Percentiles rank a stretch among this genome's conserved stretches.
These are phyloP conservation scores for Perithous albicinctus DNA, from an alignment of 2,888 invertebrate species.

Conservation along the genomic window DNA sequence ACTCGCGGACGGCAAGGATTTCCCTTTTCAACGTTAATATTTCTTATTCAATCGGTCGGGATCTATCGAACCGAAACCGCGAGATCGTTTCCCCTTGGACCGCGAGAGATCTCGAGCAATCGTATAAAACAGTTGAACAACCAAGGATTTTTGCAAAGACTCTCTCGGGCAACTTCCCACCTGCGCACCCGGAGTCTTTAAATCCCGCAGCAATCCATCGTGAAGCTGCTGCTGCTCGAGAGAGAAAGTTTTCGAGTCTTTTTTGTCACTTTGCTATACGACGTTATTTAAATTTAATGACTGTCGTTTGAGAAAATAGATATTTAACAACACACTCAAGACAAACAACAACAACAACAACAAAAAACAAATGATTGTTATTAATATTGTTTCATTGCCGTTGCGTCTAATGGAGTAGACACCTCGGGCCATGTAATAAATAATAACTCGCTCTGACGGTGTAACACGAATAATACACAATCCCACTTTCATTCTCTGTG, in stretches of 20 bases:
- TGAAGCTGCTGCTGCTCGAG: slow-evolving; percentile 7
- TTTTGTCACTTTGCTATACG: slow-evolving; percentile 22
- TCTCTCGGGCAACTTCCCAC: slow-evolving; percentile 15
- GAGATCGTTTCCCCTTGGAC: slow-evolving; percentile 59
- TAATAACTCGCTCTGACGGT: neutral
- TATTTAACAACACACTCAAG: neutral
- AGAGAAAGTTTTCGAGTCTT: slow-evolving; percentile 61
- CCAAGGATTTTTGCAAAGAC: slow-evolving; percentile 60
- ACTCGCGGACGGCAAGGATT: slow-evolving; percentile 57
- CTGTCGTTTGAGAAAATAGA: neutral
- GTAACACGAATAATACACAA: slow-evolving; percentile 51
- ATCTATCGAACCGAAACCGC: slow-evolving; percentile 66
- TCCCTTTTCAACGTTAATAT: slow-evolving; percentile 62
- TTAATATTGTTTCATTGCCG: neutral
- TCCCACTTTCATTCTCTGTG: slow-evolving; percentile 71
- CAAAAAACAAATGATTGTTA: too few relatives aligned
- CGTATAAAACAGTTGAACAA: slow-evolving; percentile 50
- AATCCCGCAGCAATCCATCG: neutral
- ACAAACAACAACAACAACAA: too few relatives aligned
- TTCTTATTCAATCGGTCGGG: slow-evolving; percentile 50
- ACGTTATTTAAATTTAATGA: slow-evolving; percentile 5
- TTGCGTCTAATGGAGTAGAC: slow-evolving; percentile 32
- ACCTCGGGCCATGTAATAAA: slow-evolving; percentile 27
- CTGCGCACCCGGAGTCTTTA: neutral
- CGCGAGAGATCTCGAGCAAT: slow-evolving; percentile 57